phyloP scores from a whole-genome alignment of 2,888 invertebrate species.

The Zaprionus obscuricornis region DNA sequence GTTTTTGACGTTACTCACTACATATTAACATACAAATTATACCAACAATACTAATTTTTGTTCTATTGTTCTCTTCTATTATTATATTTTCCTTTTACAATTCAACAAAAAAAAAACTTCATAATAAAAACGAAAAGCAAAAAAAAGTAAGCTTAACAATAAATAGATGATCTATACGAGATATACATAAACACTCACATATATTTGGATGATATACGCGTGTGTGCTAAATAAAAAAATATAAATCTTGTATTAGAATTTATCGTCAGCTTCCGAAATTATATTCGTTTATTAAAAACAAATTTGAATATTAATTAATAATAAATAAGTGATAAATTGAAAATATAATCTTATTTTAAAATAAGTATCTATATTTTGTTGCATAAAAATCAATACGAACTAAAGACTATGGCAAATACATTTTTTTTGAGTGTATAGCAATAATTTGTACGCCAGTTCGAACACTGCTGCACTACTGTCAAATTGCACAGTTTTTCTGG shows the following conservation, averaged over 20 bases:
- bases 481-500: no score
- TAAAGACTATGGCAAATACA: constrained; percentile 28
- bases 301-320: not conserved
- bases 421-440: constrained; percentile 29
- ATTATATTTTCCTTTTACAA: constrained; percentile 34
- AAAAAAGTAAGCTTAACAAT: constrained; percentile 37
- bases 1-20: constrained; percentile 14
- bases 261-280: constrained; percentile 38
- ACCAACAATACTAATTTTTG: constrained; percentile 55
- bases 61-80: constrained; percentile 38
- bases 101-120: constrained; percentile 27
- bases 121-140: constrained; percentile 25
- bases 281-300: not conserved
- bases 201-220: no score
- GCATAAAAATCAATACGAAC: constrained; percentile 5
- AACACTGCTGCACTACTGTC: no score
- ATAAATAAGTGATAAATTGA: not conserved
- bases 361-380: no score
- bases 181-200: constrained; percentile 4
- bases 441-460: constrained; percentile 19
- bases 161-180: constrained; percentile 20
- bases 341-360: no score
- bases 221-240: no score
- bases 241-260: constrained; percentile 32
- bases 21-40: constrained; percentile 55